Evolutionary conservation across 2,888 invertebrate species (phyloP).

Genomic region (Cryptocephalus primarius): DNA sequence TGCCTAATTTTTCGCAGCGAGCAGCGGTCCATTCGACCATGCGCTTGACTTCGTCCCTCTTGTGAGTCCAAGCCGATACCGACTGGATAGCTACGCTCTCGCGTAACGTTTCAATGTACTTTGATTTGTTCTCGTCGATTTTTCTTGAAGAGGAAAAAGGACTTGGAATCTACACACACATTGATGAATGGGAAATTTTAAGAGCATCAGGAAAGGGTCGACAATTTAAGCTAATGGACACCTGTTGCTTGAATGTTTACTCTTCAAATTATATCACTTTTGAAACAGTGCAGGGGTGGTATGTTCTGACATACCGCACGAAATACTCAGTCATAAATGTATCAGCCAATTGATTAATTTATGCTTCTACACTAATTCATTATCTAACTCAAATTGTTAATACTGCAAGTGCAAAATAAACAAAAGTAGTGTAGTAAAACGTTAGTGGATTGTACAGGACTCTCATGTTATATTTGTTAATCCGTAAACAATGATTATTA

Average conservation of each 20-base stretch:
- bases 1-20: conserved; percentile 42
- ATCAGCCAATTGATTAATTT: too few species aligned
- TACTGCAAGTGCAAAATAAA: too few species aligned
- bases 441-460: too few species aligned
- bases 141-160: conserved; percentile 43
- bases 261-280: background rate
- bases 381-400: too few species aligned
- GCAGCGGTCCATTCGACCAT: conserved; percentile 58
- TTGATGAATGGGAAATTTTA: too few species aligned
- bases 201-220: background rate
- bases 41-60: conserved; percentile 60
- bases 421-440: too few species aligned
- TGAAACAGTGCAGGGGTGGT: background rate
- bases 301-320: too few species aligned
- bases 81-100: conserved; percentile 87
- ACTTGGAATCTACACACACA: too few species aligned
- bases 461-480: background rate
- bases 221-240: background rate
- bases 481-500: background rate
- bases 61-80: conserved; percentile 81
- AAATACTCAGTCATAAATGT: too few species aligned
- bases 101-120: conserved; percentile 65
- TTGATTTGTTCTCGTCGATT: conserved; percentile 63
- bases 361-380: too few species aligned
- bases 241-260: too few species aligned